Percentiles rank a stretch among this genome's conserved stretches.
Evolutionary conservation across 2,113 vertebrate species (phyloP).

Genomic region (Chauna torquata): DNA sequence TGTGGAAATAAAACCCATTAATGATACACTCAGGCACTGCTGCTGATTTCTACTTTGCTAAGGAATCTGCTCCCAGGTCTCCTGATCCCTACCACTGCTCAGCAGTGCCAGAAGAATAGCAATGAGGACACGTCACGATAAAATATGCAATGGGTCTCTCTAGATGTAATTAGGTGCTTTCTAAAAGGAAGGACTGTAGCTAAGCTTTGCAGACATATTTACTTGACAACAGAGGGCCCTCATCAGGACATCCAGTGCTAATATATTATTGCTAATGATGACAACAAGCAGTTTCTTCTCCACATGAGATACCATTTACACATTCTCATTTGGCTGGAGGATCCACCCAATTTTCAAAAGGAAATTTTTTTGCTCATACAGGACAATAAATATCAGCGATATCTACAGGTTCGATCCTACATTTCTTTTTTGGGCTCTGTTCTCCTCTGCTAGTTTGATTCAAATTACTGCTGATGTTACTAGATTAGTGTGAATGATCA

Average conservation of each 20-base stretch:
- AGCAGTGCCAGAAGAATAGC: not conserved
- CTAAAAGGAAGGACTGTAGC: not conserved
- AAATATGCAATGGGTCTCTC: not conserved
- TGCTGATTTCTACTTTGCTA: not conserved
- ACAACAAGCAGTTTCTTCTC: conserved; percentile 25
- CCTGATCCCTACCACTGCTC: not conserved
- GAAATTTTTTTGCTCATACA: not conserved
- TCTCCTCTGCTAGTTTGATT: not conserved
- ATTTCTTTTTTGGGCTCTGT: not conserved
- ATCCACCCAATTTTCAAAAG: not conserved
- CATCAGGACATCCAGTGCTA: conserved; percentile 36
- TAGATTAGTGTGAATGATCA: not conserved
- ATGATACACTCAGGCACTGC: not conserved
- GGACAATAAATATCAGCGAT: not conserved
- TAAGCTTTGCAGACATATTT: conserved; percentile 28
- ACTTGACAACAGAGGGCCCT: conserved; percentile 8
- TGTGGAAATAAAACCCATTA: not conserved
- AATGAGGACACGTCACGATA: not conserved
- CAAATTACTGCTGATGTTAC: not conserved
- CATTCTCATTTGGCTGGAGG: not conserved
- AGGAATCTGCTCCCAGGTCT: not conserved
- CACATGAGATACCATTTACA: not conserved
- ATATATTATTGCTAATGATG: conserved; percentile 23
- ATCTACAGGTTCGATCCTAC: not conserved
- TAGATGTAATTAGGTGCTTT: not conserved